Evolutionary conservation across 2,797 vertebrate genomes (phyloP).

Genomic region (Discoglossus pictus): DNA sequence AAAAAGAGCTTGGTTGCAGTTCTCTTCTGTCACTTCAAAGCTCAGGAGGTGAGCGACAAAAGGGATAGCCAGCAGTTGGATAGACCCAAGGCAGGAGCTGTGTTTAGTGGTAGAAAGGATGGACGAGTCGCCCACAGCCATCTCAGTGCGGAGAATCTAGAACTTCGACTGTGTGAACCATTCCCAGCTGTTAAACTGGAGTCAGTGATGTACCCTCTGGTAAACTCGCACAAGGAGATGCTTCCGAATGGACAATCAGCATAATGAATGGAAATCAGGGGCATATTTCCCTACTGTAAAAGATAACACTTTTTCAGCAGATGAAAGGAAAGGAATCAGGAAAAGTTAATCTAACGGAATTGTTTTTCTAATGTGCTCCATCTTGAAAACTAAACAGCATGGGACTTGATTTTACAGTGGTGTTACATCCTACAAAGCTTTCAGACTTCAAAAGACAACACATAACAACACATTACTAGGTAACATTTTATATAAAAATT

Average conservation of each 20-base stretch:
- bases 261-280: not conserved
- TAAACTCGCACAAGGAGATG: conserved; percentile 33
- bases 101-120: conserved; percentile 12
- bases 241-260: conserved; percentile 43
- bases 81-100: conserved; percentile 18
- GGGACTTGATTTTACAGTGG: no score
- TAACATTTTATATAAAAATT: no score
- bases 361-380: no score
- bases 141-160: conserved; percentile 48
- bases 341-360: no score
- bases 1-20: conserved; percentile 79
- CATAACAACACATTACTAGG: no score
- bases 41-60: conserved; percentile 45
- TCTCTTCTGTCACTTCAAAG: conserved; percentile 66
- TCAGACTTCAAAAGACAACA: no score
- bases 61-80: conserved; percentile 38
- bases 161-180: conserved; percentile 43
- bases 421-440: no score
- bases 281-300: no score
- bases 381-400: no score
- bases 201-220: conserved; percentile 38
- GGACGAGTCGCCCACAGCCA: conserved; percentile 39
- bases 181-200: conserved; percentile 41
- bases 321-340: no score
- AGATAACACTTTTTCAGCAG: no score